Evolutionary conservation across 2,113 vertebrate species (phyloP).

Genomic region (Nyctibius bracteatus): DNA sequence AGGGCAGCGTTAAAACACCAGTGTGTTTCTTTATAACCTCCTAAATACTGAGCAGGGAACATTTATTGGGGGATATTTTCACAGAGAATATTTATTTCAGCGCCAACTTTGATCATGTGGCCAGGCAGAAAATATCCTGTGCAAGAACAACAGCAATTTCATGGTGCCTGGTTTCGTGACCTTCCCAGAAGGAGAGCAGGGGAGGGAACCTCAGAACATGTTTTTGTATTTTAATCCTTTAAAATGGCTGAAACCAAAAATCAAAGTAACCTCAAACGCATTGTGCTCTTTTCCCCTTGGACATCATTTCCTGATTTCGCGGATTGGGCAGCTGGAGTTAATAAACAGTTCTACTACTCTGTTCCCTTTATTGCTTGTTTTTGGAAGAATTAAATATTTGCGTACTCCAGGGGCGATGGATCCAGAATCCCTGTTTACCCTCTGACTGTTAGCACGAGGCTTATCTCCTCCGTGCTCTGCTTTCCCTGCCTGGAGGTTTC

Average conservation of each 20-base stretch:
- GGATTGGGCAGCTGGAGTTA: not conserved
- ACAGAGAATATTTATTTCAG: not conserved
- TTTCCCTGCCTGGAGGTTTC: not conserved
- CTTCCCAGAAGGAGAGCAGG: not conserved
- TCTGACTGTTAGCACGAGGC: not conserved
- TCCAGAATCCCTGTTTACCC: not conserved
- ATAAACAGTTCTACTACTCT: not conserved
- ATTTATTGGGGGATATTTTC: not conserved
- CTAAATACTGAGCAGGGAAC: not conserved
- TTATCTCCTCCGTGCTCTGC: not conserved
- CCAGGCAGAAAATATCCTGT: not conserved
- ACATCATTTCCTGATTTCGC: not conserved
- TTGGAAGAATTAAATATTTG: slow-evolving; percentile 17
- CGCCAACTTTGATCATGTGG: not conserved
- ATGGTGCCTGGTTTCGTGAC: accelerated
- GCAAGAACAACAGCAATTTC: not conserved
- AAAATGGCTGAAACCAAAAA: not conserved
- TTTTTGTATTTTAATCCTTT: not conserved
- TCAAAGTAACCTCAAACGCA: not conserved
- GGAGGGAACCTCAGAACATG: not conserved
- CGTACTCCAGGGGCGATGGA: not conserved
- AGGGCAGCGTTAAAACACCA: not conserved
- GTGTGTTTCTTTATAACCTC: not conserved
- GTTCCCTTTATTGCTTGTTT: not conserved
- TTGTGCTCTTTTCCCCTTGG: not conserved